A percentile compares a stretch with the other conserved stretches of the same genome.
Conservation (phyloP, 2,113 vertebrate genomes). For the Crocuta crocuta region DNA sequence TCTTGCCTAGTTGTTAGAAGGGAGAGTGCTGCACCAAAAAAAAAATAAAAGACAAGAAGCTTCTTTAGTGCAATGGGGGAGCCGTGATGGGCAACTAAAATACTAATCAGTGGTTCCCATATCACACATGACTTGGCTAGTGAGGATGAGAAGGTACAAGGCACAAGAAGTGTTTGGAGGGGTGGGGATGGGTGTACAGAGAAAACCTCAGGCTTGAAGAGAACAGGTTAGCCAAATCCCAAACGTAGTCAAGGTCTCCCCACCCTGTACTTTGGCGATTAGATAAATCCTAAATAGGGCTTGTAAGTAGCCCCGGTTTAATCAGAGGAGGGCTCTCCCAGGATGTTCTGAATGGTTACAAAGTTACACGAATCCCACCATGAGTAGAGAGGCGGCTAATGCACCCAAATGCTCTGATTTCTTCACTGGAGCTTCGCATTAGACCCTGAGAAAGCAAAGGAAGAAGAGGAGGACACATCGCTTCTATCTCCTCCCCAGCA, state of each 20-base stretch:
- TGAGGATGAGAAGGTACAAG: background rate
- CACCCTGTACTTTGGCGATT: background rate
- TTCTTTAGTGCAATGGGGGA: constrained; percentile 10
- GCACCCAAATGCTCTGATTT: background rate
- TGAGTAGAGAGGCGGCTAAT: background rate
- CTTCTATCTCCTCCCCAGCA: background rate
- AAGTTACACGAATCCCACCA: background rate
- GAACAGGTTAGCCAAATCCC: background rate
- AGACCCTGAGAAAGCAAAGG: background rate
- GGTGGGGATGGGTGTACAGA: background rate
- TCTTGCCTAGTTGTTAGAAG: constrained; percentile 40
- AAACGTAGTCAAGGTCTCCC: background rate
- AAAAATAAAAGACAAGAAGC: constrained; percentile 37
- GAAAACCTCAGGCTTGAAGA: constrained; percentile 20
- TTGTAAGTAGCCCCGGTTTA: background rate
- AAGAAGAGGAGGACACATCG: background rate
- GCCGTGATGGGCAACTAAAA: background rate
- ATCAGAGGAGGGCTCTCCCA: background rate
- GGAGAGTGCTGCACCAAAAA: constrained; percentile 34
- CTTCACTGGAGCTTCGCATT: background rate
- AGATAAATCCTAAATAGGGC: background rate
- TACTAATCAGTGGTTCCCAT: background rate
- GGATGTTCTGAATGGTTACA: background rate
- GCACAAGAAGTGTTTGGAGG: background rate
- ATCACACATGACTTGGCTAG: background rate